Conservation (phyloP, 2,888 invertebrate genomes). For the Villa cingulata region DNA sequence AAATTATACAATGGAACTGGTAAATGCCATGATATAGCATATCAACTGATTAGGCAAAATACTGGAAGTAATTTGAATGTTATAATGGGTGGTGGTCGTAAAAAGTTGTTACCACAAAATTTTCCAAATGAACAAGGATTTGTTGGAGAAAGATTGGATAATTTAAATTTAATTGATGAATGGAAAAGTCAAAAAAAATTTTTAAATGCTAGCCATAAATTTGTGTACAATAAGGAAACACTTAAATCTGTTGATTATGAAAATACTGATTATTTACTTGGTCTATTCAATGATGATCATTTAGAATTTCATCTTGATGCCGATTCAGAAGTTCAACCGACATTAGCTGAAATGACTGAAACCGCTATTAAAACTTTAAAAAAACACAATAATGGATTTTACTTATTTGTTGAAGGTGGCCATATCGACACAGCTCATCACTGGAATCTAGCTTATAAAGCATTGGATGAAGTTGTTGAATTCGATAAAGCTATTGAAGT, state of each 20-base stretch:
- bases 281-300: constrained; percentile 42
- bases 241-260: constrained; percentile 26
- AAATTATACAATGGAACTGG: constrained; percentile 39
- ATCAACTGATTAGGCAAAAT: constrained; percentile 48
- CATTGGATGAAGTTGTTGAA: constrained; percentile 42
- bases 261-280: constrained; percentile 43
- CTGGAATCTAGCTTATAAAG: constrained; percentile 25
- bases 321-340: constrained; percentile 37
- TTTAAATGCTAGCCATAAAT: constrained; percentile 16
- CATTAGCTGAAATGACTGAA: constrained; percentile 66
- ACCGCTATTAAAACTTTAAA: constrained; percentile 61
- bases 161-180: constrained; percentile 47
- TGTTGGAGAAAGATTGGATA: constrained; percentile 44
- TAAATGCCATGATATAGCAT: constrained; percentile 52
- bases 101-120: constrained; percentile 23
- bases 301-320: constrained; percentile 40
- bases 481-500: constrained; percentile 56
- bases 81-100: constrained; percentile 30
- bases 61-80: constrained; percentile 59
- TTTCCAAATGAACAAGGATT: constrained; percentile 37
- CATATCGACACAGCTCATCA: constrained; percentile 33
- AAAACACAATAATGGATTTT: constrained; percentile 53
- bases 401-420: constrained; percentile 62
- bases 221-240: constrained; percentile 22
- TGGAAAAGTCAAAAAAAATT: constrained; percentile 39